Base-by-base conservation (phyloP, 1,140 invertebrate species). In the Aphaenogaster floridana region DNA sequence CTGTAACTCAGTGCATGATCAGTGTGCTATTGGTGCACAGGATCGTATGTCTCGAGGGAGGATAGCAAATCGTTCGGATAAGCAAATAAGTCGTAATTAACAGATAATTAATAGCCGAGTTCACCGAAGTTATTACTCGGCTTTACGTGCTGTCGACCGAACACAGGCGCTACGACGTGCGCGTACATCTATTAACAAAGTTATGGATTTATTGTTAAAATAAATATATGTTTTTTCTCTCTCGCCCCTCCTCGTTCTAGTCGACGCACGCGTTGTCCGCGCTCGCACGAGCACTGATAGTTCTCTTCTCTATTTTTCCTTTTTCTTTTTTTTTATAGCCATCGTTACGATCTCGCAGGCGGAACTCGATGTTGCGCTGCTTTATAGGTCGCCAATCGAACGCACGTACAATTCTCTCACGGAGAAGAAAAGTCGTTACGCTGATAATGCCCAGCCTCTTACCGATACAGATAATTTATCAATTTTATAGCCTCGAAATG, bases 51-150 rank as follows among this genome's bases (percentile, higher is more conserved):
- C 80, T 86, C 63, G 21, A 50, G 39, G 50, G 39, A 76, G 34
- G 17, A 34, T 9, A 28, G 57, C 72, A 71, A 59, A 17, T 57
- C 61, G 61, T 36, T 48, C 21, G 89, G 89, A 88, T 90, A 88
- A 90, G 90, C 90, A 78, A 88, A 86, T 91, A 91, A 89, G 83
- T 87, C 79, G 87, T 91, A 90, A 91, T 34, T 36, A 61, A 28
- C 34, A 81, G 86, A 81, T 91, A 91, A 91, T 91, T 91, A 91
- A 91, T 89, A 91, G 87, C 39, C 52, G 80, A 79, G 89, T 86
- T 76, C 57, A 11, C 54, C 11, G 54, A 90, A 90, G 87, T 90
- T 91, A 91, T 90, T 88, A 89, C 63, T 34, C 17, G 90, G 86
- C 90, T 86, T 90, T 91, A 90, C 88, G 54, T 66, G 42, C 63